A percentile compares a stretch with the other conserved stretches of the same genome.
Conservation (phyloP, 2,797 vertebrate genomes). For the Eupleurogrammus muticus region DNA sequence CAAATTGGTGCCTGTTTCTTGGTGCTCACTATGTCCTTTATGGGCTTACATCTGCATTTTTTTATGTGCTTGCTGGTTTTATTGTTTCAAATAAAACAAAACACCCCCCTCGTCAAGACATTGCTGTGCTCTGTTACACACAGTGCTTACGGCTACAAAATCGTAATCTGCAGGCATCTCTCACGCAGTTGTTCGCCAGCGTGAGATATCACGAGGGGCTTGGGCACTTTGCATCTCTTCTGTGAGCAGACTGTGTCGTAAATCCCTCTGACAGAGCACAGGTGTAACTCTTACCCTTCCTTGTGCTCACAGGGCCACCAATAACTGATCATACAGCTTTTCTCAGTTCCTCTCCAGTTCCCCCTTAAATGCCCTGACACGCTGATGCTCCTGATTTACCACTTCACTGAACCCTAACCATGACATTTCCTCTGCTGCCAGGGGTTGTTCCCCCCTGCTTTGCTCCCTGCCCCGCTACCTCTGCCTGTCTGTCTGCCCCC, state of each 20-base stretch:
- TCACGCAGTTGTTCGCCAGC: conserved; percentile 36
- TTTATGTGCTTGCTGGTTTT: conserved; percentile 45
- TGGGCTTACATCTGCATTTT: conserved; percentile 55
- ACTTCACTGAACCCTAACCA: conserved; percentile 83
- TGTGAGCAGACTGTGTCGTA: conserved; percentile 35
- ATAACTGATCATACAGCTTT: conserved; percentile 76
- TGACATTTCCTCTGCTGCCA: conserved; percentile 81
- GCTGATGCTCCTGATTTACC: conserved; percentile 82
- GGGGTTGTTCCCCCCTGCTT: conserved; percentile 73
- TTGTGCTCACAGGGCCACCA: conserved; percentile 58
- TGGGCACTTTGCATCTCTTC: conserved; percentile 42
- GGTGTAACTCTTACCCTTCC: conserved; percentile 51
- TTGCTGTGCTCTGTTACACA: conserved; percentile 32
- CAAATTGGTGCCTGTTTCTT: conserved; percentile 3
- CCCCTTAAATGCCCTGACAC: conserved; percentile 79
- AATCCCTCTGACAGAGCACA: conserved; percentile 55
- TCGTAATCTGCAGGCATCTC: conserved; percentile 46
- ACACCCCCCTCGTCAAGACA: conserved; percentile 17
- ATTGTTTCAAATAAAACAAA: conserved; percentile 59
- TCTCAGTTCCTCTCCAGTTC: conserved; percentile 78
- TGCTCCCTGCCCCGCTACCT: conserved; percentile 50
- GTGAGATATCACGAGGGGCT: conserved; percentile 38
- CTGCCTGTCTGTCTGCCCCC: conserved; percentile 46
- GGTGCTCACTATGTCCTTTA: conserved; percentile 21
- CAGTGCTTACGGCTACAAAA: conserved; percentile 54